These are phyloP conservation scores for Chamaetylas fuelleborni DNA, from an alignment of 2,113 vertebrate genomes.

Conservation along the genomic window DNA sequence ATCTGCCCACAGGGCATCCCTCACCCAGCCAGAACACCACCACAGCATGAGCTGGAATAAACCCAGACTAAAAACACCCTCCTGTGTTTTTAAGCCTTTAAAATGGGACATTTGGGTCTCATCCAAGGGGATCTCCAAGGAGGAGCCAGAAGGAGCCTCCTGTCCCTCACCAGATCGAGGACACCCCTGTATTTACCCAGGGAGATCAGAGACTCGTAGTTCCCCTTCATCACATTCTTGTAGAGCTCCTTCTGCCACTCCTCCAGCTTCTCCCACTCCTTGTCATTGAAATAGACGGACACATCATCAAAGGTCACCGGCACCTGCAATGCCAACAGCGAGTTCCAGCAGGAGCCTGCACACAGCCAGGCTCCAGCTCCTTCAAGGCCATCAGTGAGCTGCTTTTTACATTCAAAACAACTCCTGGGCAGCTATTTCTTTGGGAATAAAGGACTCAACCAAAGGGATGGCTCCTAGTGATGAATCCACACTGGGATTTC, in stretches of 20 bases:
- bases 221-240: slow-evolving; percentile 79
- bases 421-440: background rate
- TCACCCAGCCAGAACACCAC: background rate
- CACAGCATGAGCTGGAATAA: accelerated
- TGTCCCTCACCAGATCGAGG: background rate
- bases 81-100: background rate
- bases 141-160: background rate
- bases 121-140: background rate
- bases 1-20: background rate
- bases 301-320: slow-evolving; percentile 78
- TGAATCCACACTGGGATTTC: background rate
- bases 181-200: slow-evolving; percentile 65
- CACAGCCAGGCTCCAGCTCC: background rate
- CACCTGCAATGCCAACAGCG: slow-evolving; percentile 60
- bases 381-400: accelerated
- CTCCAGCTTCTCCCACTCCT: slow-evolving; percentile 81
- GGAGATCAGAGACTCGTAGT: slow-evolving; percentile 78
- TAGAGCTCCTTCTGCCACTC: slow-evolving; percentile 83
- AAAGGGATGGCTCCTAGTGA: accelerated
- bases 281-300: slow-evolving; percentile 77
- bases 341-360: background rate
- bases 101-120: background rate
- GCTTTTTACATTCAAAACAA: background rate
- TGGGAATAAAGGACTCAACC: background rate
- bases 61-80: background rate